Base-by-base conservation (phyloP, 2,797 vertebrate genomes). In the Momotus momota region DNA sequence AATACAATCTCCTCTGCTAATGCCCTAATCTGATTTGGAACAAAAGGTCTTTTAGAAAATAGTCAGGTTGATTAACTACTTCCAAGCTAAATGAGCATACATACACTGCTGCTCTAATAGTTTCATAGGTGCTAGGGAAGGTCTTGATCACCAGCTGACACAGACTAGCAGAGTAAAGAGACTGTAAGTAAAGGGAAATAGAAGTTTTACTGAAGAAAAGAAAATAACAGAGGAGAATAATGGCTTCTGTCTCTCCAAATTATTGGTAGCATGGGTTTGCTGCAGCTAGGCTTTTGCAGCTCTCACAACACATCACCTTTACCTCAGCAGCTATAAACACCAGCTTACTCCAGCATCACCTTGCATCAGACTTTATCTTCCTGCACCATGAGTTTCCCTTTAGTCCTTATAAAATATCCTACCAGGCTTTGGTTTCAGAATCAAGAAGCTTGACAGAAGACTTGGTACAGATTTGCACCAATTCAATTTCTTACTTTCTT, bases 231-330 rank as follows among this genome's bases (percentile, higher is more conserved):
- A 79, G 70, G 19, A 89, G 82, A 96, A 58, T 96, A 98, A 98
- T 96, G 88, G 93, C 88, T 98, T 97, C 95, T 98, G 96, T 97
- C 97, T 86, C 67, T 95, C 97, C 95, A 93, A 66, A 97, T 98
- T 96, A 97, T 60, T 27, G 12, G 79, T 88, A 93, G 58, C 72
- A 62, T 46, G 62, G 12, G 8, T 96, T 94, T 96, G 40, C 66
- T 57, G 41, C 21, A 78, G 61, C n/a, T 31, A 51, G 46, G 60
- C 40, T 91, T 93, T 88, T 85, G 81, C 71, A 95, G 55, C 88
- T 92, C 79, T 83, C 72, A 75, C 7, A 94, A 25, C 62, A 70
- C 38, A 86, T 95, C 94, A 88, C 7, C 41, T 51, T 94, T 94
- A 80, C 75, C 81, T 97, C 86, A 83, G 33, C 64, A 79, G 51